phyloP scores from a whole-genome alignment of 2,888 invertebrate species.

The Polymixis flavicincta region DNA sequence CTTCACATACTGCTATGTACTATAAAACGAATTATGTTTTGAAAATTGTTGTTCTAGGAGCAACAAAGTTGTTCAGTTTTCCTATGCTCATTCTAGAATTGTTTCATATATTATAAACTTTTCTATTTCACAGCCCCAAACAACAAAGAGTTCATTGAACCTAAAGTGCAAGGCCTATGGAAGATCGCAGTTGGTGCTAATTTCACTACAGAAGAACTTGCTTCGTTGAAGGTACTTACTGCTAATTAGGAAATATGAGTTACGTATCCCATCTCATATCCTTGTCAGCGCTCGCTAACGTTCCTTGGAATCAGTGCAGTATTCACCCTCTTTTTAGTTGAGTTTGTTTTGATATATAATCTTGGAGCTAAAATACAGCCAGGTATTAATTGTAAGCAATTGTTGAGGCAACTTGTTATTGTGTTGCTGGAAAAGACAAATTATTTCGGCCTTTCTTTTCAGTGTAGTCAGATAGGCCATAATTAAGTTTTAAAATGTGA shows the following conservation, averaged over 20 bases:
- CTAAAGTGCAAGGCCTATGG: constrained; percentile 97
- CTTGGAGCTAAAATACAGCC: background rate
- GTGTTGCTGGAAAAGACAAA: background rate
- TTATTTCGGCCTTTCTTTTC: no score
- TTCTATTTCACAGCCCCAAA: constrained; percentile 89
- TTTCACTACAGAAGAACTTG: constrained; percentile 95
- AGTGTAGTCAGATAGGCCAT: no score
- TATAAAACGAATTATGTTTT: background rate
- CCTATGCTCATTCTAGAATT: background rate
- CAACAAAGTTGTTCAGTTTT: background rate
- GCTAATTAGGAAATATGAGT: background rate
- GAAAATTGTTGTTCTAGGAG: background rate
- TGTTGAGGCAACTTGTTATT: background rate
- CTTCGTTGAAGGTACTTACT: constrained; percentile 93
- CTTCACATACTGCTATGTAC: background rate
- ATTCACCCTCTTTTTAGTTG: background rate
- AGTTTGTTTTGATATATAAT: background rate
- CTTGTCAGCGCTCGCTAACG: background rate
- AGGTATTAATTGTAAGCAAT: background rate
- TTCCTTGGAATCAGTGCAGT: background rate
- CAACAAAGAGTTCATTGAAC: constrained; percentile 96
- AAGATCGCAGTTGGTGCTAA: constrained; percentile 94
- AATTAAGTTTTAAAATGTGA: no score
- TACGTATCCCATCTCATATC: background rate
- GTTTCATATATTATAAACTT: background rate